Evolutionary conservation across 2,797 vertebrate genomes (phyloP), one percentile per base, ranked within the genome.

Genomic region (Oryzias dopingdopingensis): DNA sequence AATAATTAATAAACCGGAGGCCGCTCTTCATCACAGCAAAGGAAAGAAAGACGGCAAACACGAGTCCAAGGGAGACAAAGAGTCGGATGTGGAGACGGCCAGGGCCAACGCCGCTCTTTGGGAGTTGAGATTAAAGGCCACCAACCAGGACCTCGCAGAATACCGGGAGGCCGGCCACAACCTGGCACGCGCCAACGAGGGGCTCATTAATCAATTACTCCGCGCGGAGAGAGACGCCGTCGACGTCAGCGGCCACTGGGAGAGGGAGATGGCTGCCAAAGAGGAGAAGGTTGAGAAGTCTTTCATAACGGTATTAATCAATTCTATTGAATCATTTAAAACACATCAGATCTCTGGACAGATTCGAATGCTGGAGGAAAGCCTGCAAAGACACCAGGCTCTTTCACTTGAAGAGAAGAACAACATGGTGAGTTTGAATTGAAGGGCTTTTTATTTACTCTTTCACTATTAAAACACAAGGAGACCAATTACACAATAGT

Each of bases 71-170:
- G 45, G 41, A 15, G 91, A 92, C 52, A 92, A 84, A 12, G 94
- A 95, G 62, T 74, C 86, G 4, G 92, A 93, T 18, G 15, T 86
- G 2, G 94, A 96, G 15, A 93, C 86, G 72, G 91, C 92, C 14
- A 93, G 91, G 52, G 89, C 87, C 17, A 93, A 83, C 63, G 91
- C 92, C 0, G 79, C 91, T 16, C 86, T 96, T 2, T 95, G 94
- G 95, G 94, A 96, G 86, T 77, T 92, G 20, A 89, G 91, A 69
- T 58, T 95, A 54, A 82, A 92, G 67, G 72, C 90, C 51, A 89
- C 89, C 0, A 92, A 94, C 46, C 76, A 79, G 66, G 92, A 92
- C 2, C 90, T 91, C 4, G 66, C 53, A 4, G 89, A 94, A 40
- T 91, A 91, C 68, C 90, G 89, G 0, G 90, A 93, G 49, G 77